A percentile compares a stretch with the other conserved stretches of the same genome.
phyloP scores from a whole-genome alignment of 2,888 invertebrate genomes.

The Onchidella celtica region DNA sequence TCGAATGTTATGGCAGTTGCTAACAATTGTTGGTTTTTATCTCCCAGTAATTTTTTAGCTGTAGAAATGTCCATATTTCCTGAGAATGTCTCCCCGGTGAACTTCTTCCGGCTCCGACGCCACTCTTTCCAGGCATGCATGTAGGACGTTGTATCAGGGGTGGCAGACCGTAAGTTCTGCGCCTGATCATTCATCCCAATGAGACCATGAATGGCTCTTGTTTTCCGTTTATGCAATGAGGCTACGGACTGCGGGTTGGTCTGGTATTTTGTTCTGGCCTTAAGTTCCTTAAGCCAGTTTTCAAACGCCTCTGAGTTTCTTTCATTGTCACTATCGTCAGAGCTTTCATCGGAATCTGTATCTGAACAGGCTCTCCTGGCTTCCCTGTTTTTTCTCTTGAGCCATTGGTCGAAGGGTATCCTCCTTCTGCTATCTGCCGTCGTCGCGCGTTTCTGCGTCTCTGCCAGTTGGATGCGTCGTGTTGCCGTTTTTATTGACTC shows the following conservation, averaged over 20 bases:
- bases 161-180: background rate
- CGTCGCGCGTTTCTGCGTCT: slow-evolving; percentile 43
- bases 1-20: slow-evolving; percentile 67
- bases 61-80: slow-evolving; percentile 14
- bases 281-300: slow-evolving; percentile 53
- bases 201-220: slow-evolving; percentile 44
- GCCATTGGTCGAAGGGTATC: slow-evolving; percentile 65
- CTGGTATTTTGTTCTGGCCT: slow-evolving; percentile 27
- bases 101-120: slow-evolving; percentile 38
- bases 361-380: slow-evolving; percentile 21
- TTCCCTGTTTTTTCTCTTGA: slow-evolving; percentile 55
- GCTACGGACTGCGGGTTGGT: slow-evolving; percentile 36
- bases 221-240: slow-evolving; percentile 46
- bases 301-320: slow-evolving; percentile 59
- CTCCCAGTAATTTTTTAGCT: slow-evolving; percentile 59
- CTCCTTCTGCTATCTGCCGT: slow-evolving; percentile 36
- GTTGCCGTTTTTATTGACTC: slow-evolving; percentile 46
- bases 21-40: slow-evolving; percentile 64
- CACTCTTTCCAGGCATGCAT: slow-evolving; percentile 62
- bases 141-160: slow-evolving; percentile 52
- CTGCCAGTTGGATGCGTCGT: slow-evolving; percentile 50
- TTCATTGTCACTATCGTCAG: slow-evolving; percentile 50
- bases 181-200: slow-evolving; percentile 35
- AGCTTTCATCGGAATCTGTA: slow-evolving; percentile 8
- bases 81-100: background rate